Percentiles rank a stretch among this genome's conserved stretches.
Evolutionary conservation across 2,888 invertebrate species (phyloP).

Genomic region (Pachliopta kotzebuea): DNA sequence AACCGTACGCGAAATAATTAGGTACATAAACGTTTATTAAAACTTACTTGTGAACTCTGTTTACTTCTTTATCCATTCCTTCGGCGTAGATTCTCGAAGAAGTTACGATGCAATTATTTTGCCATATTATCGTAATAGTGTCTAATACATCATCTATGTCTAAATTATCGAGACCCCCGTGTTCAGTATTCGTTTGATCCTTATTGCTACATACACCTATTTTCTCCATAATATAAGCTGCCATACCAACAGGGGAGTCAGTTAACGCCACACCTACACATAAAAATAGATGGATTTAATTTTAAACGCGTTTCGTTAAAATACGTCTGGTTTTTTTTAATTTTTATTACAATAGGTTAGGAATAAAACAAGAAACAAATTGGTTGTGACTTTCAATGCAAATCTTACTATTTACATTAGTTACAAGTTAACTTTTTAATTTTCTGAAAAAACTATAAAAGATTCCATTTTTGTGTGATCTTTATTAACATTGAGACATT

Average conservation of each 20-base stretch:
- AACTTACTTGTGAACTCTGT: slow-evolving; percentile 51
- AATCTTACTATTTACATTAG: not conserved
- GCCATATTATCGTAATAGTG: slow-evolving; percentile 91
- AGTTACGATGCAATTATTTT: slow-evolving; percentile 87
- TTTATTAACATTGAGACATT: too few relatives aligned
- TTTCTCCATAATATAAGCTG: slow-evolving; percentile 94
- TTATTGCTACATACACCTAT: slow-evolving; percentile 86
- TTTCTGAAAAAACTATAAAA: too few relatives aligned
- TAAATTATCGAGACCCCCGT: slow-evolving; percentile 84
- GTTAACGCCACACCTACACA: slow-evolving; percentile 83
- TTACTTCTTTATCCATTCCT: slow-evolving; percentile 51
- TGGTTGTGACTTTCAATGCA: not conserved
- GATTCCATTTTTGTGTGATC: too few relatives aligned
- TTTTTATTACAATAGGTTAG: not conserved
- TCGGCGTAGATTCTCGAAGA: slow-evolving; percentile 89
- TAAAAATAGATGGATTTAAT: not conserved
- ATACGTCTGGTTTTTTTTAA: not conserved
- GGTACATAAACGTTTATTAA: not conserved
- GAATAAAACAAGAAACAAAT: not conserved
- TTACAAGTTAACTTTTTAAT: not conserved
- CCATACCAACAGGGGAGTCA: slow-evolving; percentile 91
- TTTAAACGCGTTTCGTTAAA: not conserved
- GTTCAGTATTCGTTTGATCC: slow-evolving; percentile 73
- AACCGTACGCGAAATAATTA: not conserved
- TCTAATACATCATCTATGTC: slow-evolving; percentile 87